These are phyloP conservation scores for Kryptolebias marmoratus DNA, from an alignment of 2,113 vertebrate species.

Conservation along the genomic window DNA sequence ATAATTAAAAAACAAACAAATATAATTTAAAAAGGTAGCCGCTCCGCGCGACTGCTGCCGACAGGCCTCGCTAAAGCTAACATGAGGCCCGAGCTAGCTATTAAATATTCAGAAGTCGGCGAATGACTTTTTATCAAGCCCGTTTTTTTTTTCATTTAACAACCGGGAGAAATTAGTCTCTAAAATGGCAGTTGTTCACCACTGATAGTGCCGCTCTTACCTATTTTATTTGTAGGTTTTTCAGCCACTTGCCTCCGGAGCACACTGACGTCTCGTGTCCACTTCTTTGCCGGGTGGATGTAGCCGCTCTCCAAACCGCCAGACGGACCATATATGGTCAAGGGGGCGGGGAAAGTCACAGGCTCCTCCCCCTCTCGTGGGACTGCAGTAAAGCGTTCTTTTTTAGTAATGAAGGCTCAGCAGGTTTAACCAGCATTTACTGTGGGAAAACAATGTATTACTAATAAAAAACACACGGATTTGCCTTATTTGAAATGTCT, in stretches of 20 bases:
- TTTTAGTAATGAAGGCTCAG: too few relatives aligned
- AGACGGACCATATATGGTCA: slow-evolving; percentile 73
- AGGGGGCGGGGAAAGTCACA: slow-evolving; percentile 22
- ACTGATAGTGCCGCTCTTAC: slow-evolving; percentile 25
- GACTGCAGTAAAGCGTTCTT: slow-evolving; percentile 45
- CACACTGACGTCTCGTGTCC: slow-evolving; percentile 70
- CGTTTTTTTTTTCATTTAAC: neutral
- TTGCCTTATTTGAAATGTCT: too few relatives aligned
- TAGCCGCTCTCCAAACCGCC: slow-evolving; percentile 44
- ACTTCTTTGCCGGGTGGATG: slow-evolving; percentile 76
- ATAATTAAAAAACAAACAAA: too few relatives aligned
- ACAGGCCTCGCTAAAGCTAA: slow-evolving; percentile 63
- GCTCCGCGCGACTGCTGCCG: neutral
- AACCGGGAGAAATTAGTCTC: accelerated
- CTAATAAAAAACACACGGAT: too few relatives aligned
- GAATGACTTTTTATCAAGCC: neutral
- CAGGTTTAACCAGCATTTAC: too few relatives aligned
- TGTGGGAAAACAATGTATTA: too few relatives aligned
- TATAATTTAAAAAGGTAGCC: neutral
- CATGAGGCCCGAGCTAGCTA: slow-evolving; percentile 48
- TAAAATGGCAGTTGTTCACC: neutral
- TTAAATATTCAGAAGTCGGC: neutral
- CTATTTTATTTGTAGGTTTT: slow-evolving; percentile 14
- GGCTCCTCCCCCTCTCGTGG: slow-evolving; percentile 32
- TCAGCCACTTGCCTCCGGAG: slow-evolving; percentile 20